Conservation (phyloP, 2,888 invertebrate species). For the Eupithecia pulchellata region DNA sequence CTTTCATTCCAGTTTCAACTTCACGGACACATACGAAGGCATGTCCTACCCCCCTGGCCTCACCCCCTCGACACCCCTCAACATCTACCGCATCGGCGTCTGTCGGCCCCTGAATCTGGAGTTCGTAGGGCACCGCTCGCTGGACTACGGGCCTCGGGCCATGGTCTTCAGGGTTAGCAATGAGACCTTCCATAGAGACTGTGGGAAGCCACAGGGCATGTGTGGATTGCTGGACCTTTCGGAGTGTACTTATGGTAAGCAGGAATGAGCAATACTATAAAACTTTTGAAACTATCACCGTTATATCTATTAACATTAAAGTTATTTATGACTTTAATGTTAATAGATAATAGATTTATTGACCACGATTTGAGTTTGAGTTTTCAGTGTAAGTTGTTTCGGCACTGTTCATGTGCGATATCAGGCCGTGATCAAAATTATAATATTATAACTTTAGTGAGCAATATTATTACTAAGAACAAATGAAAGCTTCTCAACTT, state of each 20-base stretch:
- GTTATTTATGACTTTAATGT: too few relatives aligned
- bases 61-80: constrained; percentile 79
- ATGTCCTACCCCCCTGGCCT: constrained; percentile 88
- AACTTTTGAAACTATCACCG: too few relatives aligned
- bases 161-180: constrained; percentile 87
- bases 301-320: too few relatives aligned
- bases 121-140: constrained; percentile 49
- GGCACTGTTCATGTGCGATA: too few relatives aligned
- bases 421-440: too few relatives aligned
- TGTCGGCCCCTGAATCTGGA: constrained; percentile 87
- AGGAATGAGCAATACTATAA: neutral
- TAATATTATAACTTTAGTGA: too few relatives aligned
- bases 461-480: neutral
- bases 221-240: constrained; percentile 86
- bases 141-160: constrained; percentile 83
- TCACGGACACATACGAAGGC: constrained; percentile 90
- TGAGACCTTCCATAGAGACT: constrained; percentile 86
- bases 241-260: constrained; percentile 89
- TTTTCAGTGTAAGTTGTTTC: too few relatives aligned
- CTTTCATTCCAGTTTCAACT: constrained; percentile 47
- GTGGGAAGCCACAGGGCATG: constrained; percentile 84
- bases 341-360: too few relatives aligned
- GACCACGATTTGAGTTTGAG: too few relatives aligned
- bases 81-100: constrained; percentile 90
- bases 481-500: neutral